phyloP scores from a whole-genome alignment of 2,888 invertebrate genomes.

The Arge pagana region DNA sequence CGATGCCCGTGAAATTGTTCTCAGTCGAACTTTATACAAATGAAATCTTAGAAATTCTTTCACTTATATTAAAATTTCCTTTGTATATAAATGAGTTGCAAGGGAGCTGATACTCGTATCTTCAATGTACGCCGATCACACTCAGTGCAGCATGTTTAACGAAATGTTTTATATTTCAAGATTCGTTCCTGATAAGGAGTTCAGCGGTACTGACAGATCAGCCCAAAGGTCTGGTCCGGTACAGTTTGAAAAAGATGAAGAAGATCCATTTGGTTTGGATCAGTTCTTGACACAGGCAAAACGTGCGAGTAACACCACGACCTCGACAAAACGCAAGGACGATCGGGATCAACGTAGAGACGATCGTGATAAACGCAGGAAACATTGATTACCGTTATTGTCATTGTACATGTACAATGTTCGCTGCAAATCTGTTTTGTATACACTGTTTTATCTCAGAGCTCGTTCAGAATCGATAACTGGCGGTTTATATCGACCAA shows the following conservation, averaged over 20 bases:
- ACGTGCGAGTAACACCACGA: constrained; percentile 66
- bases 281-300: constrained; percentile 98
- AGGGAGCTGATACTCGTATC: no score
- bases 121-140: no score
- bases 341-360: constrained; percentile 52
- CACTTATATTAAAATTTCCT: neutral
- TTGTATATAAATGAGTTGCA: constrained; percentile 1
- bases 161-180: constrained; percentile 63
- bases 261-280: constrained; percentile 97
- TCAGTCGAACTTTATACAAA: no score
- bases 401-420: neutral
- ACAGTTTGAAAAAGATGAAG: constrained; percentile 86
- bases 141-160: no score
- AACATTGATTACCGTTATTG: constrained; percentile 39
- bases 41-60: neutral
- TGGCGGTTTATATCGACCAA: no score
- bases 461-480: no score
- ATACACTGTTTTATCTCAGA: no score
- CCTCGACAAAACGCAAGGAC: constrained; percentile 66
- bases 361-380: constrained; percentile 51
- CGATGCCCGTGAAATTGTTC: no score
- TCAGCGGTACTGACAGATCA: constrained; percentile 84
- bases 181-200: constrained; percentile 97
- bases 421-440: no score
- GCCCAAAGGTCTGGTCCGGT: constrained; percentile 87